Conservation (phyloP, 2,797 vertebrate species). For the Sebastes taczanowskii region DNA sequence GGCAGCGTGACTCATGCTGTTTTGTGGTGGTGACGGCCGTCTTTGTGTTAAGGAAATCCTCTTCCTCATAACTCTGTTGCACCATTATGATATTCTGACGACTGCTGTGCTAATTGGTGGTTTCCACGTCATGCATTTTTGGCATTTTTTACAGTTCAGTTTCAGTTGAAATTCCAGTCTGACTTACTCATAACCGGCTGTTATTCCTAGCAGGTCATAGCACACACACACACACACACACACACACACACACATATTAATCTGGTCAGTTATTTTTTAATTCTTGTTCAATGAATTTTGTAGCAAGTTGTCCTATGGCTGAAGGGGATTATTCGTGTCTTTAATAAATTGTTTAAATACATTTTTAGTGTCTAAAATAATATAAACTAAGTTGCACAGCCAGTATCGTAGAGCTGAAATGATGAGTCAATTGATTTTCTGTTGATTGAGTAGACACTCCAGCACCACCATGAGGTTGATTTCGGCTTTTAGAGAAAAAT, state of each 20-base stretch:
- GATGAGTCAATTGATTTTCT: neutral
- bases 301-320: neutral
- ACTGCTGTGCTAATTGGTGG: constrained; percentile 24
- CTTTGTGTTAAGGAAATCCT: constrained; percentile 63
- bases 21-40: neutral
- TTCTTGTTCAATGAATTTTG: neutral
- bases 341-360: neutral
- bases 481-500: neutral
- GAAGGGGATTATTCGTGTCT: neutral
- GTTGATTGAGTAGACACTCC: neutral
- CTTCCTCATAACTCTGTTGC: constrained; percentile 23
- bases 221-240: too few relatives aligned
- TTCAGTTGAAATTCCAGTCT: constrained; percentile 31
- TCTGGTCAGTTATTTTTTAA: neutral
- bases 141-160: neutral
- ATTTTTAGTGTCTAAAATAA: neutral
- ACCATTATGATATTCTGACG: constrained; percentile 24
- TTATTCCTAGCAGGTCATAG: neutral
- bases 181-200: neutral
- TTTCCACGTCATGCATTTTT: constrained; percentile 50
- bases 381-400: neutral
- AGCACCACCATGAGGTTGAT: neutral
- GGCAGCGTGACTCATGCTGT: constrained; percentile 47
- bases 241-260: neutral
- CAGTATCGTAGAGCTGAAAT: neutral